A percentile compares a stretch with the other conserved stretches of the same genome.
These are phyloP conservation scores for Protobothrops flavoviridis DNA, from an alignment of 2,113 vertebrate genomes.

Conservation along the genomic window DNA sequence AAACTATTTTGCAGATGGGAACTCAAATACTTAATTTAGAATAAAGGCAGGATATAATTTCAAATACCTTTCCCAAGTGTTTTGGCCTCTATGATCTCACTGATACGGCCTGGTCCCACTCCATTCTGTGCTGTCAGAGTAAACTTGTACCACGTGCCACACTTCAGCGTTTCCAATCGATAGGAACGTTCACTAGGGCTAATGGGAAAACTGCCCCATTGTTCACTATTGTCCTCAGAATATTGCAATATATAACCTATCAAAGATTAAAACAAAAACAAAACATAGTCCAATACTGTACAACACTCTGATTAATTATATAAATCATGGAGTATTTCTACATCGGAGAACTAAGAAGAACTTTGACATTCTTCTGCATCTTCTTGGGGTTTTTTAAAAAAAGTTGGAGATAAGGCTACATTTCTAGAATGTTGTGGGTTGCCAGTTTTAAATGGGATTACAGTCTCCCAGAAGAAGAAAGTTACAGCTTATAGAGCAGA, in stretches of 20 bases:
- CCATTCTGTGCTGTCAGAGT: conserved; percentile 97
- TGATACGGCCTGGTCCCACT: conserved; percentile 96
- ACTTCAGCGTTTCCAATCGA: conserved; percentile 92
- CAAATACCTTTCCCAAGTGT: conserved; percentile 90
- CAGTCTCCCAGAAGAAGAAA: background rate
- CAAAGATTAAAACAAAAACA: background rate
- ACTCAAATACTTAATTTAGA: background rate
- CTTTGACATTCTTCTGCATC: background rate
- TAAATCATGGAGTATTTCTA: background rate
- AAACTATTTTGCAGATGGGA: background rate
- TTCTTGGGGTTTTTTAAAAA: background rate
- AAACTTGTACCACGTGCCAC: conserved; percentile 99
- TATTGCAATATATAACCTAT: conserved; percentile 96
- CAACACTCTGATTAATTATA: background rate
- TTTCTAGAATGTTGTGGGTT: background rate
- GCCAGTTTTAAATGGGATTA: background rate
- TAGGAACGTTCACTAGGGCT: conserved; percentile 96
- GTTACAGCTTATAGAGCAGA: background rate
- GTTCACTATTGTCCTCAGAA: conserved; percentile 97
- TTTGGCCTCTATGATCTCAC: conserved; percentile 98
- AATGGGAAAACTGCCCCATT: conserved; percentile 97
- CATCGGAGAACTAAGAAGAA: background rate
- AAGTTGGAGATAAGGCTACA: background rate
- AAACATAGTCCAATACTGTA: background rate
- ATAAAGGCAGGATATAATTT: background rate